These are phyloP conservation scores for Oscheius onirici DNA, from an alignment of 2,888 invertebrate species.

Conservation along the genomic window DNA sequence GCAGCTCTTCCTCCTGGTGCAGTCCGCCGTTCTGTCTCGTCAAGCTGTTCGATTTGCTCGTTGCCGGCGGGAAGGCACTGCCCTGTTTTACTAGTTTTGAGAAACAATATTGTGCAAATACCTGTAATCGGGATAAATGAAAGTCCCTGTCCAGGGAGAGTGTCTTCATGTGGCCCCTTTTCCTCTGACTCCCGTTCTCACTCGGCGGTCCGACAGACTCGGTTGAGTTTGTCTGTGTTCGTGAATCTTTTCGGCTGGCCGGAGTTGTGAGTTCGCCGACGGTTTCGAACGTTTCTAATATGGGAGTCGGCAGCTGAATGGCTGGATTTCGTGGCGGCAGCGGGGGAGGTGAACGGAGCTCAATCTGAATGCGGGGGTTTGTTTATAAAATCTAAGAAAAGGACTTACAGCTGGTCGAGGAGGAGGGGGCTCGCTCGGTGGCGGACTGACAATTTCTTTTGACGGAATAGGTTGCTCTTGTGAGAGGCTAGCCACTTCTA, in stretches of 20 bases:
- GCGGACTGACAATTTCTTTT: conserved; percentile 10
- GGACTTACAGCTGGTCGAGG: conserved; percentile 12
- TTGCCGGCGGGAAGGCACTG: conserved; percentile 65
- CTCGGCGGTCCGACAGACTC: conserved; percentile 17
- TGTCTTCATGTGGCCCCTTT: conserved; percentile 64
- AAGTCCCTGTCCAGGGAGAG: conserved; percentile 68
- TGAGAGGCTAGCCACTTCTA: neutral
- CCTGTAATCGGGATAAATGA: conserved; percentile 60
- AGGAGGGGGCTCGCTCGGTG: conserved; percentile 35
- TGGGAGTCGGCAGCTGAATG: conserved; percentile 41
- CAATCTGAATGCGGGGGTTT: conserved; percentile 4
- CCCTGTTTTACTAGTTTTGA: conserved; percentile 30
- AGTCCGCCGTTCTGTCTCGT: conserved; percentile 53
- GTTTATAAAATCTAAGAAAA: no score
- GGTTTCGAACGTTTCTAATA: conserved; percentile 33
- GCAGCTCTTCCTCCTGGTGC: conserved; percentile 60
- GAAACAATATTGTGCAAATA: neutral
- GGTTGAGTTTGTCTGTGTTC: conserved; percentile 19
- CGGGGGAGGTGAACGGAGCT: conserved; percentile 49
- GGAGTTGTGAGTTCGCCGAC: conserved; percentile 8
- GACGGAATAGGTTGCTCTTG: conserved; percentile 11
- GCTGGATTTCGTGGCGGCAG: conserved; percentile 56
- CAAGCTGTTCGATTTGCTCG: conserved; percentile 59
- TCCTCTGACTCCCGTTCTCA: conserved; percentile 25
- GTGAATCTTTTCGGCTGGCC: neutral